Conservation (phyloP, 2,888 invertebrate genomes). For the Nycteola revayana region DNA sequence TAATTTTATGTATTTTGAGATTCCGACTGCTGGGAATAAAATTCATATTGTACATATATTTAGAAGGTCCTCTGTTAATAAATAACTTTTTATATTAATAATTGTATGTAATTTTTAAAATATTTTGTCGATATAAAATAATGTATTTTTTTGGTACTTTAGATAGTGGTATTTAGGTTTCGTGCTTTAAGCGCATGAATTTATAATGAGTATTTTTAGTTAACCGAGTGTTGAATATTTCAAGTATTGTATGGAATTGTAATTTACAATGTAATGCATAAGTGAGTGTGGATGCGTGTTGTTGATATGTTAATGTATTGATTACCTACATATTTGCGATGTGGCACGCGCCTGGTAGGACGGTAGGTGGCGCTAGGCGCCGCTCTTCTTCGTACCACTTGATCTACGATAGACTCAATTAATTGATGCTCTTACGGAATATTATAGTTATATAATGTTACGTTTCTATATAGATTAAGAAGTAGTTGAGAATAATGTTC, state of each 20-base stretch:
- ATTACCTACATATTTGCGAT: slow-evolving; percentile 22
- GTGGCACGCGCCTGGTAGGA: no score
- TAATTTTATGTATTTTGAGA: slow-evolving; percentile 52
- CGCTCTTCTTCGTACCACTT: no score
- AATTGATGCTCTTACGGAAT: slow-evolving; percentile 3
- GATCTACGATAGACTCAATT: background rate
- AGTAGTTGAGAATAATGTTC: slow-evolving; percentile 14
- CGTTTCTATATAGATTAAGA: slow-evolving; percentile 19
- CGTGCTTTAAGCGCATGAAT: slow-evolving; percentile 76
- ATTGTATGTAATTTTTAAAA: slow-evolving; percentile 47
- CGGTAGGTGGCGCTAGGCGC: no score
- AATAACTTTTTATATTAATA: slow-evolving; percentile 42
- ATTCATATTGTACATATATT: slow-evolving; percentile 41
- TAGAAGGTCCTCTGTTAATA: slow-evolving; percentile 44
- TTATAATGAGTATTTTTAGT: slow-evolving; percentile 64
- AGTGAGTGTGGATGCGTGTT: slow-evolving; percentile 39
- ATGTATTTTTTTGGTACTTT: slow-evolving; percentile 44
- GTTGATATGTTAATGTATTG: slow-evolving; percentile 41
- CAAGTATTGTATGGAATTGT: slow-evolving; percentile 65
- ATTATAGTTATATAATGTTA: no score
- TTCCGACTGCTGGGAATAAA: slow-evolving; percentile 46
- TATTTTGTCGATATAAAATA: slow-evolving; percentile 28
- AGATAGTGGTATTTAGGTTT: slow-evolving; percentile 59
- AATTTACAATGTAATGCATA: slow-evolving; percentile 44
- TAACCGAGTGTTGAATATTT: slow-evolving; percentile 58